Evolutionary conservation across 2,113 vertebrate species (phyloP), one percentile per base, ranked within the genome.

Genomic region (Tursiops truncatus): DNA sequence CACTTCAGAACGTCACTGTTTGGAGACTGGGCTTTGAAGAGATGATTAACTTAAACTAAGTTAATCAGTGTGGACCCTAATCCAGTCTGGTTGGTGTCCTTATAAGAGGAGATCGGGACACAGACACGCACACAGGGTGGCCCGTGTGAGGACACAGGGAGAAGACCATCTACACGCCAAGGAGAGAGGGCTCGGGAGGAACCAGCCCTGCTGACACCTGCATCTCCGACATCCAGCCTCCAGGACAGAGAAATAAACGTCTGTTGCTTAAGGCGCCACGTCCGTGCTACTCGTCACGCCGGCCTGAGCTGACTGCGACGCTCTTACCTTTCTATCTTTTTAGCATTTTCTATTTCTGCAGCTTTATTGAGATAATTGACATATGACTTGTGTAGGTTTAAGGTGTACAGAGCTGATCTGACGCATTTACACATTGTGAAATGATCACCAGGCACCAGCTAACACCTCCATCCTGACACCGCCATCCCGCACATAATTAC

Each of bases 151-250:
- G 17, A 23, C 33, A 77, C 1, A 9, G n/a, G 3, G n/a, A 28
- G 60, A 18, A 13, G 28, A 1, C 6, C 0, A 20, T 6, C 3
- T 2, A 2, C 11, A 4, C 20, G 5, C 1, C 3, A 6, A 33
- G 76, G 50, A n/a, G 6, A 13, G 50, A 21, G 20, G 47, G 26
- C 33, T 60, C 2, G 3, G 31, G 14, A 56, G 9, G n/a, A 50
- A 7, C 38, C 67, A 36, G 7, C 23, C 41, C 6, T 3, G 10
- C 23, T 4, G 4, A 6, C 38, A 3, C 31, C 9, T 25, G 2
- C 28, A 26, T 36, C 31, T 62, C 38, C 1, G 5, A 28, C 14
- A 3, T 17, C 21, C 17, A 4, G 38, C 31, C 36, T 31, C 31
- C 36, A 3, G 18, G 23, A 41, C 31, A 13, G 65, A 26, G 63